phyloP scores from a whole-genome alignment of 2,888 invertebrate species.

The Nephrotoma flavescens region DNA sequence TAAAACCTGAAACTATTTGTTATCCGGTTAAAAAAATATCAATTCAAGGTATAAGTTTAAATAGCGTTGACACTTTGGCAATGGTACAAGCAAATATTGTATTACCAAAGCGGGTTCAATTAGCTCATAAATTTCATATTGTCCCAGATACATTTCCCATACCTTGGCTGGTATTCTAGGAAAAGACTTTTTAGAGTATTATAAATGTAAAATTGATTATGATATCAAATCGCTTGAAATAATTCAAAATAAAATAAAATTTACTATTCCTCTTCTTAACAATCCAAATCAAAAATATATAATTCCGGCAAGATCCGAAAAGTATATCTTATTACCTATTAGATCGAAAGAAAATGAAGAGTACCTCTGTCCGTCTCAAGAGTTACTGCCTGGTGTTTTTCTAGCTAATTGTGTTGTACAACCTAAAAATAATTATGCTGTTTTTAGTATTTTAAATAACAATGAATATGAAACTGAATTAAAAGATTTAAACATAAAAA shows the following conservation, averaged over 20 bases:
- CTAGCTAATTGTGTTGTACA: background rate
- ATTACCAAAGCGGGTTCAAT: no score
- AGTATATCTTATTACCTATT: background rate
- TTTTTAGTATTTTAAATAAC: background rate
- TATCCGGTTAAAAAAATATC: no score
- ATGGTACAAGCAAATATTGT: no score
- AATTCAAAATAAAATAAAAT: no score
- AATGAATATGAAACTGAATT: background rate
- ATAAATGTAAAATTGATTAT: no score
- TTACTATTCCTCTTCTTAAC: no score
- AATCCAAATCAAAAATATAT: background rate
- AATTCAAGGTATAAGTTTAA: no score
- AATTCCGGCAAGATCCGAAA: background rate
- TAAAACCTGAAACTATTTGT: no score
- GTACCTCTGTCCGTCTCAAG: background rate
- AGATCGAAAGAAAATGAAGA: background rate
- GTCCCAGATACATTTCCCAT: background rate
- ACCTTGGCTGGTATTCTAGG: background rate
- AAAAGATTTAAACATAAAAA: background rate
- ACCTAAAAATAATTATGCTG: background rate
- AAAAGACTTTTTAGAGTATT: background rate
- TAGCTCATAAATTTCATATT: no score
- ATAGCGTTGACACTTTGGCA: no score
- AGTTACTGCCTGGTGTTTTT: background rate
- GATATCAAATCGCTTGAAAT: no score